phyloP scores from a whole-genome alignment of 2,113 vertebrate species.

The Arothron firmamentum region DNA sequence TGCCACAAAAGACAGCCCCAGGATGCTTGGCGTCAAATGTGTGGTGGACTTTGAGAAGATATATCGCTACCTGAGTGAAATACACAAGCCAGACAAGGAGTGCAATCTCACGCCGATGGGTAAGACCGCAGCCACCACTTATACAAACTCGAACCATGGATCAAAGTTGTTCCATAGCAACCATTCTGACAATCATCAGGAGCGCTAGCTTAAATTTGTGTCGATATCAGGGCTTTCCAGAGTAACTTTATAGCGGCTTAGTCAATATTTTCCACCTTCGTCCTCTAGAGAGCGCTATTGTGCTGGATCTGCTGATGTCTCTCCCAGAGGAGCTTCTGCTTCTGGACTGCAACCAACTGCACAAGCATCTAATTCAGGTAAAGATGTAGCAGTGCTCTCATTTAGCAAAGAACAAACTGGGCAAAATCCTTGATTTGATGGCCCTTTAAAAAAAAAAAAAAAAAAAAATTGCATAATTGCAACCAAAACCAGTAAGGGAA shows the following conservation, averaged over 20 bases:
- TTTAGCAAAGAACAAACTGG: too few relatives aligned
- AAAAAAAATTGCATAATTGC: too few relatives aligned
- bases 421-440: too few relatives aligned
- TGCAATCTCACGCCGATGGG: slow-evolving; percentile 67
- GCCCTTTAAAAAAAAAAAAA: too few relatives aligned
- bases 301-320: slow-evolving; percentile 73
- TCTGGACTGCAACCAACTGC: slow-evolving; percentile 64
- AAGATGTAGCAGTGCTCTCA: background rate
- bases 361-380: slow-evolving; percentile 64
- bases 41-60: slow-evolving; percentile 73
- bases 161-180: background rate
- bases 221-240: background rate
- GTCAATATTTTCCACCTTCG: background rate
- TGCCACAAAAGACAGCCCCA: background rate
- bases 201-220: background rate
- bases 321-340: slow-evolving; percentile 70
- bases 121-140: slow-evolving; percentile 39
- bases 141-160: background rate
- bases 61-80: slow-evolving; percentile 62
- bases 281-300: slow-evolving; percentile 67
- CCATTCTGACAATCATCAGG: too few relatives aligned
- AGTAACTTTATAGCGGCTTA: background rate
- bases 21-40: slow-evolving; percentile 1
- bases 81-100: slow-evolving; percentile 18
- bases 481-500: too few relatives aligned